Evolutionary conservation across 37 sponge, comb jelly and placozoan species (phyloP), one percentile per base, ranked within the genome.

Genomic region (Halichondria panicea): DNA sequence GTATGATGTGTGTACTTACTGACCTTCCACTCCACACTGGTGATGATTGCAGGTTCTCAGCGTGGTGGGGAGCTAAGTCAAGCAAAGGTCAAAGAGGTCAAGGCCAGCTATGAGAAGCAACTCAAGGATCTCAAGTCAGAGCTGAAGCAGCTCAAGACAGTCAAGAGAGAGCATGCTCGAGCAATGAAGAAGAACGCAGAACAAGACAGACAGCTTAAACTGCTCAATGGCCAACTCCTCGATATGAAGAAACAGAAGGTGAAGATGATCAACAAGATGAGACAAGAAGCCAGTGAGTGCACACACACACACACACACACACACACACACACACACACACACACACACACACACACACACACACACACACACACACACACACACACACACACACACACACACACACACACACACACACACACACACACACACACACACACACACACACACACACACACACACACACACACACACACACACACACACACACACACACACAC

Each of bases 231-330:
- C 28, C 84, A 89, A 28, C 46, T 94, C 8, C 76, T 81, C n/a
- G 92, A 94, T 42, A 83, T 94, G 94, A 94, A 94, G 73, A 94
- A 89, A 39, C 88, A 83, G 36, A 70, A 81, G 54, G 89, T 92
- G n/a, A 87, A 83, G 57, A 60, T 90, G 71, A 42, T 90, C 48
- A 84, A 84, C 70, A 65, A 84, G 58, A 84, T 90, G 91, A 84
- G 87, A 57, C 56, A 53, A 19, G 92, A 92, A 55, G 81, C 91
- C 19, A 59, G 77, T 76, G 34, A 66, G 53, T 76, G 45, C 1
- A n/a, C n/a, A n/a, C n/a, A n/a, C n/a, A n/a, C n/a, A n/a, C n/a
- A n/a, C n/a, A n/a, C n/a, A n/a, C n/a, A n/a, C n/a, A n/a, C n/a
- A n/a, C n/a, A n/a, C n/a, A n/a, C n/a, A n/a, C n/a, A n/a, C n/a